These are phyloP conservation scores for Scyliorhinus canicula DNA, from an alignment of 2,797 vertebrate species.

Conservation along the genomic window DNA sequence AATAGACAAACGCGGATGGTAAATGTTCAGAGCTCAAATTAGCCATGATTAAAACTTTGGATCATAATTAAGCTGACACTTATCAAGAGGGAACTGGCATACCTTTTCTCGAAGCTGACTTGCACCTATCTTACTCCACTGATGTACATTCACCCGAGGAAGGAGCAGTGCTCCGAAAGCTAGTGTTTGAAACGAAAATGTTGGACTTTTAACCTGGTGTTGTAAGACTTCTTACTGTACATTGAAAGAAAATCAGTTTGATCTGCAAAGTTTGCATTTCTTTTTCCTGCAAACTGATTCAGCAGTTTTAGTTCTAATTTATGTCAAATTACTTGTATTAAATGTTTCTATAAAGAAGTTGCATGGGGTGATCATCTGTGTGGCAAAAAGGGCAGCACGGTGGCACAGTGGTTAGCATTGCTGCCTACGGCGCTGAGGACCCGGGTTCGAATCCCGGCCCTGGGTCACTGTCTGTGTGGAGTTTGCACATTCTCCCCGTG, in stretches of 20 bases:
- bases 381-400: no score
- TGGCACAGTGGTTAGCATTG: no score
- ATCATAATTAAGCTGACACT: background rate
- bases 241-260: background rate
- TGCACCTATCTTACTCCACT: background rate
- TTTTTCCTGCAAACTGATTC: background rate
- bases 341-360: background rate
- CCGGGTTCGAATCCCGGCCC: no score
- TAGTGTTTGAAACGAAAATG: no score
- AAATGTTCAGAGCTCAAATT: slow-evolving; percentile 5
- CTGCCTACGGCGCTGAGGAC: no score
- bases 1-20: background rate
- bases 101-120: background rate
- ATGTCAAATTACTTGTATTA: background rate
- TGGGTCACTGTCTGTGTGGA: no score
- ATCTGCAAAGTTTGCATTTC: background rate
- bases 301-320: background rate
- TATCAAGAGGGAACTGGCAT: background rate
- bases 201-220: no score
- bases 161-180: no score
- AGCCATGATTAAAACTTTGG: slow-evolving; percentile 12
- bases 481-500: no score
- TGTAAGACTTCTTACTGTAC: no score
- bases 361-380: background rate
- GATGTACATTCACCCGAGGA: background rate